A percentile compares a stretch with the other conserved stretches of the same genome.
Evolutionary conservation across 2,797 vertebrate species (phyloP).

Genomic region (Coendou prehensilis): DNA sequence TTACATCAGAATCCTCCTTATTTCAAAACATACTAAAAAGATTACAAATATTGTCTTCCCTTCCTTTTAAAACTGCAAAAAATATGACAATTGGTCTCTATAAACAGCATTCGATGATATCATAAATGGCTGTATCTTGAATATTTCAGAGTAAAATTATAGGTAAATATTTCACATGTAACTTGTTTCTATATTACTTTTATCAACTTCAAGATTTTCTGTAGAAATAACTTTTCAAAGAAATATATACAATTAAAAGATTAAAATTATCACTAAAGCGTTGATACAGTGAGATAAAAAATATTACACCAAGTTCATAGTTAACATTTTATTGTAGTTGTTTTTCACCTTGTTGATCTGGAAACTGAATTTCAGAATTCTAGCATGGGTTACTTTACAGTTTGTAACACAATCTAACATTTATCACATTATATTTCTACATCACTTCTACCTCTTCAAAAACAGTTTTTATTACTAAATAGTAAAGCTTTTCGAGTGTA

Average conservation of each 20-base stretch:
- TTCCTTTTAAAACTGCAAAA: not conserved
- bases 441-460: conserved; percentile 59
- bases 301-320: not conserved
- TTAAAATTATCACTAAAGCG: not conserved
- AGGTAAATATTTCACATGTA: not conserved
- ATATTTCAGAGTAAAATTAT: not conserved
- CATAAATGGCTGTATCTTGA: conserved; percentile 40
- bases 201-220: not conserved
- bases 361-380: conserved; percentile 60
- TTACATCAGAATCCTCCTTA: not conserved
- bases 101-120: not conserved
- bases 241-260: not conserved
- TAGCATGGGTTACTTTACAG: conserved; percentile 6
- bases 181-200: not conserved
- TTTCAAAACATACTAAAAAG: not conserved
- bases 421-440: conserved; percentile 55
- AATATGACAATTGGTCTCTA: not conserved
- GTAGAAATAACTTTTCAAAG: not conserved
- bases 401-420: conserved; percentile 62
- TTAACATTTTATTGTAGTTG: conserved; percentile 51
- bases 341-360: conserved; percentile 69
- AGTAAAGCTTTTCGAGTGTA: conserved; percentile 73
- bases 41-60: not conserved
- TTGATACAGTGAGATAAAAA: conserved; percentile 15
- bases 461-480: conserved; percentile 78